Conservation (phyloP, 2,797 vertebrate species). For the Amblyopsis hoosieri region DNA sequence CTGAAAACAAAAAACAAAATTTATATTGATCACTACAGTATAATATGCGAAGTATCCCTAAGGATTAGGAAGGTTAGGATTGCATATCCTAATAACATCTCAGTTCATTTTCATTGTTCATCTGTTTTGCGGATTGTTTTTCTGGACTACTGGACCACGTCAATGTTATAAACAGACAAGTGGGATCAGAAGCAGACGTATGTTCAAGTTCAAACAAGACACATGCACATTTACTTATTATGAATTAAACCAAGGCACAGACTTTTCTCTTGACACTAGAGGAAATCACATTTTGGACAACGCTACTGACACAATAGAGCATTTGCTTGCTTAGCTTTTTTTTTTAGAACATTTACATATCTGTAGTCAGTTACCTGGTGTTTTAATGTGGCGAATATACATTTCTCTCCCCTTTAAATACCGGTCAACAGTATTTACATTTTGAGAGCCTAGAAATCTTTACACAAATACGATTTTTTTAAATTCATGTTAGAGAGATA, state of each 20-base stretch:
- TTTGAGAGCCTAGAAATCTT: constrained; percentile 2
- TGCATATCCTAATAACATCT: constrained; percentile 24
- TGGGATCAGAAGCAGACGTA: constrained; percentile 28
- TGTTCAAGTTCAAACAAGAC: constrained; percentile 49
- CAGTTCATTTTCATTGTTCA: constrained; percentile 10
- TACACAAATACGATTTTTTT: constrained; percentile 13
- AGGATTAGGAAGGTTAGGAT: constrained; percentile 12
- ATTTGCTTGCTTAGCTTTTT: constrained; percentile 11
- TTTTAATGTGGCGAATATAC: constrained; percentile 17
- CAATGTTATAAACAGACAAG: constrained; percentile 29
- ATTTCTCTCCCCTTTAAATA: constrained; percentile 20
- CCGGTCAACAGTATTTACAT: constrained; percentile 64
- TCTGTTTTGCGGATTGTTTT: constrained; percentile 26
- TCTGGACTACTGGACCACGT: constrained; percentile 15
- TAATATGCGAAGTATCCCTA: constrained; percentile 15
- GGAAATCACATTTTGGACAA: constrained; percentile 32
- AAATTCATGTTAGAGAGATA: too few species aligned
- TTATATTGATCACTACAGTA: constrained; percentile 36
- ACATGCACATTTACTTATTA: constrained; percentile 37
- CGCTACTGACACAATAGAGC: constrained; percentile 20
- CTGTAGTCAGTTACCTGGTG: constrained; percentile 13
- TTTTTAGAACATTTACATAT: constrained; percentile 7
- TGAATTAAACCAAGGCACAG: constrained; percentile 61
- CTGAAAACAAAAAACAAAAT: constrained; percentile 29
- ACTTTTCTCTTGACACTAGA: constrained; percentile 49